Evolutionary conservation across 2,797 vertebrate genomes (phyloP).

Genomic region (Clarias fuscus): DNA sequence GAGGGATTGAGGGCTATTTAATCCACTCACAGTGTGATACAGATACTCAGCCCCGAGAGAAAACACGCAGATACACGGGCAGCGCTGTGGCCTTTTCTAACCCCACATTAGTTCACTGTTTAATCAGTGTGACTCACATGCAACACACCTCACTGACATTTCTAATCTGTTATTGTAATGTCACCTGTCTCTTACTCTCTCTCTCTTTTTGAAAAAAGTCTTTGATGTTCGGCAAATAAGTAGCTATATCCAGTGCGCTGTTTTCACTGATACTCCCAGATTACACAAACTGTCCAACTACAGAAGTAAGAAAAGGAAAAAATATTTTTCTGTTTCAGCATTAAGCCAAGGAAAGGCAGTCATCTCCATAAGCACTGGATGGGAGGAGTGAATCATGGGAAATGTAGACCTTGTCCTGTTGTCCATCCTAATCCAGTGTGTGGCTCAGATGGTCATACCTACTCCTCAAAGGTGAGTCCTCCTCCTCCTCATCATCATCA

Average conservation of each 20-base stretch:
- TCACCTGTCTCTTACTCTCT: constrained; percentile 6
- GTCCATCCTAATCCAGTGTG: constrained; percentile 77
- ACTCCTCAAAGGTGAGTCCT: constrained; percentile 77
- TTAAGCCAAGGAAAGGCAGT: constrained; percentile 85
- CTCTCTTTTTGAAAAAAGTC: constrained; percentile 8
- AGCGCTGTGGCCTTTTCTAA: constrained; percentile 21
- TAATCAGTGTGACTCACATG: constrained; percentile 1
- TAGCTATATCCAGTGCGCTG: not conserved
- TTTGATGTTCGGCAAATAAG: constrained; percentile 37
- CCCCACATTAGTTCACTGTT: constrained; percentile 32
- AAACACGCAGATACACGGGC: not conserved
- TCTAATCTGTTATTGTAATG: constrained; percentile 44
- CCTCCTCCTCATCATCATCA: not conserved
- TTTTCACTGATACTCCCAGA: not conserved
- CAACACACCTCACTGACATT: constrained; percentile 27
- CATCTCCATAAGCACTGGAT: constrained; percentile 80
- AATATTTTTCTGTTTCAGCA: constrained; percentile 61
- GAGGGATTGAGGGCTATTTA: constrained; percentile 25
- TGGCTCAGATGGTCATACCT: constrained; percentile 87
- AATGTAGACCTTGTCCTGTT: constrained; percentile 82
- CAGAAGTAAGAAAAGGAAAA: not conserved
- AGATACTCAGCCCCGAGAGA: constrained; percentile 16
- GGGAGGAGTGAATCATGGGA: constrained; percentile 76
- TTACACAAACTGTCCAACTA: not conserved
- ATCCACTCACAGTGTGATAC: constrained; percentile 29